Base-by-base conservation (phyloP, 2,888 invertebrate species). In the Metopia argyrocephala region DNA sequence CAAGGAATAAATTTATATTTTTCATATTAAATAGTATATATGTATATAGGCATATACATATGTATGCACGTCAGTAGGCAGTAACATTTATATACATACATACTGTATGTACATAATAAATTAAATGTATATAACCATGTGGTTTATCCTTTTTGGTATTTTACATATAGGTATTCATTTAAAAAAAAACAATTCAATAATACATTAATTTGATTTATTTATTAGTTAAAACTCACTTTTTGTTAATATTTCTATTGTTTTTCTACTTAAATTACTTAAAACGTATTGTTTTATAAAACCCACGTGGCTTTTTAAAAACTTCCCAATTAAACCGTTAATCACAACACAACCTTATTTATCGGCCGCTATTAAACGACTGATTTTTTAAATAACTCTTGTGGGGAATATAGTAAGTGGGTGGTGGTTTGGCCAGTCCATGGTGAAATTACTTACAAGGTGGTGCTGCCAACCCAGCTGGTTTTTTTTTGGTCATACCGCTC, bases 291-390 rank as follows among this genome's bases (percentile, higher is more conserved):
- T 62, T 80, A 28, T 52, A 64, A 69, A 78, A 78, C 68, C 84
- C 87, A 87, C 87, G 87, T 87, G 86, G 82, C 84, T 85, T 83
- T 79, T 78, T 65, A 38, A 78, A 83, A 74, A 65, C 80, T 76
- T 75, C 54, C 62, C 59, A 74, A 31, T 78, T 79, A 76, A 85
- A 85, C 83, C 85, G 84, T 75, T 56, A 83, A 69, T 52, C 57
- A 78, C 81, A 75, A 79, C 23, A 70, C 79, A 83, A 83, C 84
- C 80, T 71, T 75, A 31, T 71, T 18, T 56, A 54, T 71, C 75
- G 84, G 83, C 82, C 83, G 81, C 78, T 79, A 59, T 18, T 78
- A 62, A 73, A 83, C 83, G 83, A 85, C 84, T 85, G 69, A 66
- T 69, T 73, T 31, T 62, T 23, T 15, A 61, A 57, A 50, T 52